Base-by-base conservation (phyloP, 2,888 invertebrate genomes). In the Machimus rusticus region DNA sequence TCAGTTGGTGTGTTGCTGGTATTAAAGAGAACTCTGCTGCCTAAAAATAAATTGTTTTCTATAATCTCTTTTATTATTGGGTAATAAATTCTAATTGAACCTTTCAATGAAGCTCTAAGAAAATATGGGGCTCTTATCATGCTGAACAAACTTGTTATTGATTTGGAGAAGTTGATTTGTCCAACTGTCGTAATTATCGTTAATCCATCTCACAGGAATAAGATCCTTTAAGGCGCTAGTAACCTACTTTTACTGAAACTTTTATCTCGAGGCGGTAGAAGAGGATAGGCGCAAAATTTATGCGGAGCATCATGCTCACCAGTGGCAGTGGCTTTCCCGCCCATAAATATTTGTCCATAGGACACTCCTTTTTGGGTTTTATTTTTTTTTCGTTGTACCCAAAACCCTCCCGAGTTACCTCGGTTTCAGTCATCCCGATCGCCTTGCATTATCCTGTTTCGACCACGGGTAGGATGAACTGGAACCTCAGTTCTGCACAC, bases 321-420 rank as follows among this genome's bases (percentile, higher is more conserved):
- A 55, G 55, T 31, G 55, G 51, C 23, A n/a, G 51, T 55, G 43
- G 23, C n/a, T 76, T 81, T 55, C 2, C 55, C 81, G 31, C 81
- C 81, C 81, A 81, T 81, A 81, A 81, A 81, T 81, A 81, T 81
- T 81, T 81, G 81, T 55, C 23, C 31, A 55, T 46, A n/a, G 76
- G 37, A 76, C 43, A 28, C 23, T 31, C 31, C 55, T 51, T 28
- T 81, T 81, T 8, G 19, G n/a, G 16, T 81, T 9, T 12, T n/a
- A n/a, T n/a, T n/a, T 2, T 55, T 81, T 81, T 81, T 51, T 14
- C n/a, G 55, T 8, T 31, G 34, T n/a, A 81, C 31, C 23, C 4
- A 46, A 46, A 46, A 0, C 43, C 2, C 16, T 1, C 5, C n/a
- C n/a, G n/a, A 34, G 55, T 19, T 81, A 81, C 81, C 81, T 81